Percentiles rank a stretch among this genome's conserved stretches.
phyloP scores from a whole-genome alignment of 1,140 invertebrate species.

The Heliconius melpomene region DNA sequence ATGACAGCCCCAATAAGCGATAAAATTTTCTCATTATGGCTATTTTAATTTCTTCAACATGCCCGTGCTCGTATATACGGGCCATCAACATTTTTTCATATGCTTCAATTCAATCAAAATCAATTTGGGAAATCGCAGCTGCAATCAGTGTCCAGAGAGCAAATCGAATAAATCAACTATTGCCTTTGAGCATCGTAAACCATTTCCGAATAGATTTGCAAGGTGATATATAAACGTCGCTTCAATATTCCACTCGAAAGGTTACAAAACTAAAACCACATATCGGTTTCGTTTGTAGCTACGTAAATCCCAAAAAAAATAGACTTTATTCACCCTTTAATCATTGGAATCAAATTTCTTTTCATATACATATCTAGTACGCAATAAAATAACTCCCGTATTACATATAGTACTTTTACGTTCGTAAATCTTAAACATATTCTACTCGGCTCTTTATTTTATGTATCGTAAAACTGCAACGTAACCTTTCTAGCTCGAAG shows the following conservation, averaged over 20 bases:
- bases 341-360: neutral
- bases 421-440: slow-evolving; percentile 41
- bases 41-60: slow-evolving; percentile 12
- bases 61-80: neutral
- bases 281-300: neutral
- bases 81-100: neutral
- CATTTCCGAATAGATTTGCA: slow-evolving; percentile 53
- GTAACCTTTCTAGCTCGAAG: slow-evolving; percentile 40
- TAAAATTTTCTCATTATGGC: slow-evolving; percentile 30
- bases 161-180: slow-evolving; percentile 58
- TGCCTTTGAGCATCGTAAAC: slow-evolving; percentile 63
- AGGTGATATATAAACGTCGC: slow-evolving; percentile 57
- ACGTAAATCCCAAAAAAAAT: neutral
- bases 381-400: slow-evolving; percentile 23
- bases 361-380: neutral
- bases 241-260: slow-evolving; percentile 25
- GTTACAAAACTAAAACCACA: slow-evolving; percentile 8
- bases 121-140: slow-evolving; percentile 46
- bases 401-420: slow-evolving; percentile 23
- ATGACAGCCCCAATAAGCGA: neutral
- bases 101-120: slow-evolving; percentile 35
- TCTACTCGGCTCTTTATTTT: slow-evolving; percentile 52
- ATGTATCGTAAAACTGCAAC: slow-evolving; percentile 59
- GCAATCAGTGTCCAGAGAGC: slow-evolving; percentile 65
- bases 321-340: neutral